These are phyloP conservation scores for Nothura maculosa DNA, from an alignment of 2,797 vertebrate genomes.

Conservation along the genomic window DNA sequence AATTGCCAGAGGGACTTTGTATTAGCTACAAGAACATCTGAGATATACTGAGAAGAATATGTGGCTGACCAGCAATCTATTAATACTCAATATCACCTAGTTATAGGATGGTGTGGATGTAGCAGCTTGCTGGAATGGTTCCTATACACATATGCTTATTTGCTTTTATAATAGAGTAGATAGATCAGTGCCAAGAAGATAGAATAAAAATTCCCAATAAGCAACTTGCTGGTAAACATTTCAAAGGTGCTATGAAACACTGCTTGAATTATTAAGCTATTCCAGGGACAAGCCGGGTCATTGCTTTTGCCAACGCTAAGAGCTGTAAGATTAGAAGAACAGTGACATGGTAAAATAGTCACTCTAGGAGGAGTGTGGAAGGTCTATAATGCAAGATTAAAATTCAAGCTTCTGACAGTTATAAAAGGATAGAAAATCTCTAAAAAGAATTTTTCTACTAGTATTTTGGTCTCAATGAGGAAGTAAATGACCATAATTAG, in stretches of 20 bases:
- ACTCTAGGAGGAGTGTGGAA: neutral
- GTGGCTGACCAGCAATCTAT: neutral
- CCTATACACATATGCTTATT: neutral
- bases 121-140: neutral
- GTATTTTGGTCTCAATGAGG: neutral
- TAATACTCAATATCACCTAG: neutral
- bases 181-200: slow-evolving; percentile 27
- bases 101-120: neutral
- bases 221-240: slow-evolving; percentile 42
- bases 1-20: neutral
- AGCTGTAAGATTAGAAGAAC: slow-evolving; percentile 20
- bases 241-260: slow-evolving; percentile 31
- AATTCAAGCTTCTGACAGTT: neutral
- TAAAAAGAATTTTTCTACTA: neutral
- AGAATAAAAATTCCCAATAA: slow-evolving; percentile 33
- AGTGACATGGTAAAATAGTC: neutral
- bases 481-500: neutral
- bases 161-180: slow-evolving; percentile 1
- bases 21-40: neutral
- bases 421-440: slow-evolving; percentile 16
- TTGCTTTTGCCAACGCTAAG: slow-evolving; percentile 14
- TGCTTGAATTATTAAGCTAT: slow-evolving; percentile 49
- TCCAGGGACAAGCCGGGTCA: slow-evolving; percentile 6
- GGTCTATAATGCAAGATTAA: neutral
- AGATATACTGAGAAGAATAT: neutral